Evolutionary conservation across 2,888 invertebrate species (phyloP).

Genomic region (Phyto melanocephala): DNA sequence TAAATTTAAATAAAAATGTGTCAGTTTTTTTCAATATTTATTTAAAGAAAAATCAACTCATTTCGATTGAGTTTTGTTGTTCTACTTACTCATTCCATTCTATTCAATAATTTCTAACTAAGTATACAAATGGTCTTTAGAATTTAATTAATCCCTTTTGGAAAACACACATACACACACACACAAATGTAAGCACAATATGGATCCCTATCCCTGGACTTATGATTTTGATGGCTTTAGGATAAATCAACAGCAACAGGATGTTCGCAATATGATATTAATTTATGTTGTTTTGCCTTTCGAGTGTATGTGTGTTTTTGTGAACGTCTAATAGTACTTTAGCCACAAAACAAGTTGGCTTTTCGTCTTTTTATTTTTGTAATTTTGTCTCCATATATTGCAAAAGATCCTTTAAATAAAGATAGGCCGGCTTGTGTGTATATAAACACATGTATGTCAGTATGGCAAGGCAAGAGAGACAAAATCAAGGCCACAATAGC

Average conservation of each 20-base stretch:
- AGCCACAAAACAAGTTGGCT: not conserved
- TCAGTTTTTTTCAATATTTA: too few relatives aligned
- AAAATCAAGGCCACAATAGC: conserved; percentile 44
- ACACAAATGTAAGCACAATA: not conserved
- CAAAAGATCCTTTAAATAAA: conserved; percentile 18
- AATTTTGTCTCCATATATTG: conserved; percentile 1
- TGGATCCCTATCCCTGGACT: not conserved
- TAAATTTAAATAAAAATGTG: too few relatives aligned
- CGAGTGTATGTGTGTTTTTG: not conserved
- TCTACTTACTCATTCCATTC: too few relatives aligned
- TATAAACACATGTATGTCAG: not conserved
- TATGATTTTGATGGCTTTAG: not conserved
- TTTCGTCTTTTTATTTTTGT: not conserved
- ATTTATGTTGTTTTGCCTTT: not conserved
- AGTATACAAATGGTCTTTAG: not conserved
- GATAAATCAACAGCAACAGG: conserved; percentile 54
- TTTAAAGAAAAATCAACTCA: too few relatives aligned
- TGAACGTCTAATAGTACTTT: not conserved
- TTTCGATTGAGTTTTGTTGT: too few relatives aligned
- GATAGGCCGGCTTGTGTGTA: not conserved
- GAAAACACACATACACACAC: not conserved
- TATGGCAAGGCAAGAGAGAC: not conserved
- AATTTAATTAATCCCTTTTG: not conserved
- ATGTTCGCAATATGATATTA: conserved; percentile 41
- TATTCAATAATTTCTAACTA: too few relatives aligned